A percentile compares a stretch with the other conserved stretches of the same genome.
Conservation (phyloP, 2,797 vertebrate genomes). For the Pseudochirops cupreus region DNA sequence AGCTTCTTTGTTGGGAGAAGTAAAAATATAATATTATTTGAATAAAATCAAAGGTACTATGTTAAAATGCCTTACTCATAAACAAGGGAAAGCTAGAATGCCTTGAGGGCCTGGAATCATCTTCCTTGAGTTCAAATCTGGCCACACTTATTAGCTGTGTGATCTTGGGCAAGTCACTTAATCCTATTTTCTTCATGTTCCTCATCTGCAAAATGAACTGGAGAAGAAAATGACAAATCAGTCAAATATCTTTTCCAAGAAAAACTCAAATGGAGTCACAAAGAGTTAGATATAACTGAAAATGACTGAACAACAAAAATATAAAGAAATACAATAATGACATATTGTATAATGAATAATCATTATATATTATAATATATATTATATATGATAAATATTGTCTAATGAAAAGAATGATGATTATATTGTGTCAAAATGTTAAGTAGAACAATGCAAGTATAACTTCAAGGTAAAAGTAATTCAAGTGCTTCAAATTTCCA, state of each 20-base stretch:
- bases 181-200: too few relatives aligned
- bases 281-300: not conserved
- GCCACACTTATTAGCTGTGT: not conserved
- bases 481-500: not conserved
- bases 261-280: too few relatives aligned
- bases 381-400: too few relatives aligned
- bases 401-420: not conserved
- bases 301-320: not conserved
- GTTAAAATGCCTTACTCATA: slow-evolving; percentile 25
- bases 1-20: slow-evolving; percentile 24
- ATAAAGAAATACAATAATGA: not conserved
- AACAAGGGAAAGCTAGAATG: not conserved
- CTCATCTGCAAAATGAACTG: too few relatives aligned
- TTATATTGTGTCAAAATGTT: not conserved
- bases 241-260: too few relatives aligned
- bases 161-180: too few relatives aligned
- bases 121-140: slow-evolving; percentile 1
- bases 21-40: slow-evolving; percentile 15
- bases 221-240: too few relatives aligned
- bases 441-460: not conserved
- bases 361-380: too few relatives aligned
- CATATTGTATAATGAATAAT: too few relatives aligned
- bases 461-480: not conserved
- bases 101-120: not conserved
- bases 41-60: slow-evolving; percentile 26